These are phyloP conservation scores for Mylabris phalerata DNA, from an alignment of 1,140 invertebrate species.

Conservation along the genomic window DNA sequence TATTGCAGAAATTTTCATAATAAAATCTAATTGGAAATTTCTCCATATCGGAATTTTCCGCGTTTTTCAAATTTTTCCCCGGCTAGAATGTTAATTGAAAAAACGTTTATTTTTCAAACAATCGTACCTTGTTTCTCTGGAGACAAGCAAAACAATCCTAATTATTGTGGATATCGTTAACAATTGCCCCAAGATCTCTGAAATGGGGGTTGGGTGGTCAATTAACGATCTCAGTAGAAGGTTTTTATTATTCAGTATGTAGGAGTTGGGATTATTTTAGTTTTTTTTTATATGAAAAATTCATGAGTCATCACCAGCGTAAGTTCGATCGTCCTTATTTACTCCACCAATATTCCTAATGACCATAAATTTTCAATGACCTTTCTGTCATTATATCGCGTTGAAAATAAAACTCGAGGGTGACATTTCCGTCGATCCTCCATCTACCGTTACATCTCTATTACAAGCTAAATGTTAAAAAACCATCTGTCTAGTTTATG, in stretches of 20 bases:
- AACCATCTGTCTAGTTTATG: constrained; percentile 17
- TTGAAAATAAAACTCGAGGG: constrained; percentile 25
- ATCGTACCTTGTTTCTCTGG: no score
- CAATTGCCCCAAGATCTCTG: constrained; percentile 7
- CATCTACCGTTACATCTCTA: no score
- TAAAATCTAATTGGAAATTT: no score
- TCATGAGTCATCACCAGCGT: background rate
- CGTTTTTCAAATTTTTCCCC: background rate
- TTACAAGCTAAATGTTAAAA: constrained; percentile 28
- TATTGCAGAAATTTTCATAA: no score
- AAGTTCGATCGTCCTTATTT: no score
- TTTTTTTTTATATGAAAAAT: background rate
- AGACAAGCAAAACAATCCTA: background rate
- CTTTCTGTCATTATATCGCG: constrained; percentile 20
- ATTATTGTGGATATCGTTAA: constrained; percentile 19
- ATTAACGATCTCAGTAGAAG: constrained; percentile 23
- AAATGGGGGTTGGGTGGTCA: constrained; percentile 14
- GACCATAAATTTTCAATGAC: constrained; percentile 32
- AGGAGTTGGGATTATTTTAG: no score
- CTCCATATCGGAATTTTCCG: no score
- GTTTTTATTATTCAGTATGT: no score
- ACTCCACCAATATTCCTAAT: constrained; percentile 9
- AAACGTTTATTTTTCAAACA: no score
- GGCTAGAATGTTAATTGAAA: no score
- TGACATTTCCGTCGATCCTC: constrained; percentile 28